Evolutionary conservation across 2,797 vertebrate species (phyloP), one percentile per base, ranked within the genome.

Genomic region (Myripristis murdjan): DNA sequence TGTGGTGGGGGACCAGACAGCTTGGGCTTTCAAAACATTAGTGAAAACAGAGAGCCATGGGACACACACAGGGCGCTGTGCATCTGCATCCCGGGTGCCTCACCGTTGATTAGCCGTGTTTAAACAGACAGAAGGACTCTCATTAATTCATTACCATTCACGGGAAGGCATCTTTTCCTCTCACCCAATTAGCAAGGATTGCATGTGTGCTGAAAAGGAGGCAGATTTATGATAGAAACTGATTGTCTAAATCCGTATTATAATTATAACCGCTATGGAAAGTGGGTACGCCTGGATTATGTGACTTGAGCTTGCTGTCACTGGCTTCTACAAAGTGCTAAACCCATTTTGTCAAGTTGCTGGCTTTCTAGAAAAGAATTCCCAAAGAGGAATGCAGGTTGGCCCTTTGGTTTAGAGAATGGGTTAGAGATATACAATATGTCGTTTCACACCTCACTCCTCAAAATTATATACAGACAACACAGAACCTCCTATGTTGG

Each of bases 111-210:
- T 91, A 93, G 92, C 75, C 91, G 63, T 73, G 79, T 92, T 89
- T 83, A 92, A 84, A 77, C 87, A 90, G 87, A 77, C 86, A 84
- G 85, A 82, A 81, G 89, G 87, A 88, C 84, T 71, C 81, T 93
- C 93, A 93, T 95, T 95, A 96, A 95, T 95, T 93, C 93, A 94
- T 93, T 84, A 90, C 93, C 89, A 91, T 86, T 93, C 92, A 91
- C 83, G 82, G 92, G 93, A 93, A 92, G 83, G 52, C 89, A 93
- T 93, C 86, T 93, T 93, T 68, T 35, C 70, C 57, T 93, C 80
- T 58, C 20, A 57, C 83, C 91, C 89, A 95, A 95, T 96, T 95
- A 91, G 71, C 59, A 54, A 35, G 74, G 62, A 74, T 65, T 79
- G 33, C 37, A 15, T 69, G 48, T 63, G 18, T 24, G 75, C 41